A percentile compares a stretch with the other conserved stretches of the same genome.
Conservation (phyloP, 2,113 vertebrate species). For the Nansenia antarctica region DNA sequence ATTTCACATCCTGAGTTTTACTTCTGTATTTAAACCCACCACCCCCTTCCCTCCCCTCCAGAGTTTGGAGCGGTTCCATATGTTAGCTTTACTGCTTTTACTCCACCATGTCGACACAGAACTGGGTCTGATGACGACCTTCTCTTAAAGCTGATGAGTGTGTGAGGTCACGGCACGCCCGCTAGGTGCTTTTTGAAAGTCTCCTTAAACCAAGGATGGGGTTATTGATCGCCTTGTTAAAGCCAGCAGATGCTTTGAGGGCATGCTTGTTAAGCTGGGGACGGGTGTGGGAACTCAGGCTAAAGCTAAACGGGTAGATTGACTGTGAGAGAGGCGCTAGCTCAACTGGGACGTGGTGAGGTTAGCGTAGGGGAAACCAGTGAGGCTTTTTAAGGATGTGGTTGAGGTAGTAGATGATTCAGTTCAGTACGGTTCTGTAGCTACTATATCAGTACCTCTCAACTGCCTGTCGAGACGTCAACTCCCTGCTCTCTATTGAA, state of each 20-base stretch:
- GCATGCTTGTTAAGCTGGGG: not conserved
- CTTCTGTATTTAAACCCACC: slow-evolving; percentile 8
- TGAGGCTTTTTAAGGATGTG: not conserved
- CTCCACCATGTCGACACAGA: slow-evolving; percentile 20
- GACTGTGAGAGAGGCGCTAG: not conserved
- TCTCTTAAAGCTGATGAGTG: slow-evolving; percentile 18
- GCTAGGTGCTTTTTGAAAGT: not conserved
- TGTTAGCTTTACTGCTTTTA: slow-evolving; percentile 37
- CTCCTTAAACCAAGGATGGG: slow-evolving; percentile 14
- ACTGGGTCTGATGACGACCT: slow-evolving; percentile 33
- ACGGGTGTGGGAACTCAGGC: not conserved
- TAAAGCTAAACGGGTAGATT: slow-evolving; percentile 1
- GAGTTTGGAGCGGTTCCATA: slow-evolving; percentile 28
- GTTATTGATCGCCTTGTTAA: not conserved
- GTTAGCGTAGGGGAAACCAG: not conserved
- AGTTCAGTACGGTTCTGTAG: not conserved
- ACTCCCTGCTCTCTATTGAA: too few relatives aligned
- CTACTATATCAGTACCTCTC: not conserved
- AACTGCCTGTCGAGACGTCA: not conserved
- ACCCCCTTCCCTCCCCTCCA: not conserved
- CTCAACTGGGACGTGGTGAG: not conserved
- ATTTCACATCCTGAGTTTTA: slow-evolving; percentile 45
- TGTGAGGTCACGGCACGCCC: not conserved
- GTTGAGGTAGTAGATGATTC: not conserved
- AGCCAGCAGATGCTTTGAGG: not conserved